These are phyloP conservation scores for Acrocephalus kingi DNA, from an alignment of 2,113 vertebrate genomes.

Conservation along the genomic window DNA sequence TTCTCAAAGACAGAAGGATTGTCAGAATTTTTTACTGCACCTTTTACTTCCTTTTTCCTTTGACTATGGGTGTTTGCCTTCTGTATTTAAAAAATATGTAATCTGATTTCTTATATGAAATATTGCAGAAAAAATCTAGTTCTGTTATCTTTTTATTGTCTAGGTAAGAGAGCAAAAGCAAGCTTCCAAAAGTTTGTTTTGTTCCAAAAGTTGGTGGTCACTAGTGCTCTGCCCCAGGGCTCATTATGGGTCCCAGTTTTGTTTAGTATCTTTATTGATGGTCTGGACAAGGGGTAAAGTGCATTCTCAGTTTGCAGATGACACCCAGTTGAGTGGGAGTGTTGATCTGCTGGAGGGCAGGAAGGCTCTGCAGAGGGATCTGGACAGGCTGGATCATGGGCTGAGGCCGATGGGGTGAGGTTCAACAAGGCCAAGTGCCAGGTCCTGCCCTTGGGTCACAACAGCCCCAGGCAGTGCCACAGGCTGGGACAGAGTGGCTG, in stretches of 20 bases:
- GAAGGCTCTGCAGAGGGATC: neutral
- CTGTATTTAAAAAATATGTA: neutral
- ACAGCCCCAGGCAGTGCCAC: neutral
- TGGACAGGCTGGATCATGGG: neutral
- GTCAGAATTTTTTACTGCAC: neutral
- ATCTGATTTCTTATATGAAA: neutral
- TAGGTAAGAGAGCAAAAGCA: neutral
- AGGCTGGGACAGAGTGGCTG: neutral
- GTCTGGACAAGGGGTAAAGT: neutral
- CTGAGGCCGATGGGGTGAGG: neutral
- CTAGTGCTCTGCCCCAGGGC: neutral
- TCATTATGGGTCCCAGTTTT: neutral
- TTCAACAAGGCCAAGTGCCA: rapidly evolving
- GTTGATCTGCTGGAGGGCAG: neutral
- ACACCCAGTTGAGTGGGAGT: rapidly evolving
- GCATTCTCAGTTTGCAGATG: neutral
- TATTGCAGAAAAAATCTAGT: neutral
- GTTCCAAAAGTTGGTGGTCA: neutral
- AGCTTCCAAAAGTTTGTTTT: neutral
- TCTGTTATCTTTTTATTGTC: neutral
- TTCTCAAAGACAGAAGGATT: neutral
- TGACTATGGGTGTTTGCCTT: neutral
- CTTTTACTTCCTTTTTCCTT: neutral
- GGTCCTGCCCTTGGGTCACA: neutral
- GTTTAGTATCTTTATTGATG: neutral